Evolutionary conservation across 1,140 invertebrate species (phyloP).

Genomic region (Caenorhabditis latens): DNA sequence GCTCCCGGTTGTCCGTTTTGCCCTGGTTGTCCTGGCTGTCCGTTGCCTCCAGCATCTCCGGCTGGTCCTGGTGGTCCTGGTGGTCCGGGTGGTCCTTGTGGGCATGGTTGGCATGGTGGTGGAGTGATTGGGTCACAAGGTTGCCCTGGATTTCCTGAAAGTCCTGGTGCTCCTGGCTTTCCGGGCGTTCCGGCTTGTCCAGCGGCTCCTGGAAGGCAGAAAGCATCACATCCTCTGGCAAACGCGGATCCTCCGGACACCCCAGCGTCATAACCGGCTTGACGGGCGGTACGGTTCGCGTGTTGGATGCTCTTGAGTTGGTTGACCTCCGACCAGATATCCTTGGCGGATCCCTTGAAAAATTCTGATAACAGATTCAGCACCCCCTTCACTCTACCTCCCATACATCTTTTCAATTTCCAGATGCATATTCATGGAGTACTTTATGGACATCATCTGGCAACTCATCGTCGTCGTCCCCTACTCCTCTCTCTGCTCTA

Average conservation of each 20-base stretch:
- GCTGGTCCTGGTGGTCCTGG: constrained; percentile 65
- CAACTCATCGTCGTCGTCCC: not conserved
- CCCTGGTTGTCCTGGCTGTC: constrained; percentile 64
- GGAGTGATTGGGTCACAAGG: constrained; percentile 68
- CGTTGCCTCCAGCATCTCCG: constrained; percentile 64
- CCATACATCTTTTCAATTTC: too few relatives aligned
- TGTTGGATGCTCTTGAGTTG: constrained; percentile 60
- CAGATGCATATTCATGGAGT: constrained; percentile 17
- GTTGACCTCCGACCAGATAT: constrained; percentile 52
- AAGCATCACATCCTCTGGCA: constrained; percentile 62
- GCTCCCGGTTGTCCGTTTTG: constrained; percentile 64
- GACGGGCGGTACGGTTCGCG: constrained; percentile 60
- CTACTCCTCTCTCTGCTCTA: not conserved
- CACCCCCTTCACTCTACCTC: too few relatives aligned
- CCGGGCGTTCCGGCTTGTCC: constrained; percentile 67
- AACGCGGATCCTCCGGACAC: constrained; percentile 31
- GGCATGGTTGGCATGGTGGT: constrained; percentile 67
- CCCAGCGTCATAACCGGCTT: constrained; percentile 51
- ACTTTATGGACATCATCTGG: constrained; percentile 21
- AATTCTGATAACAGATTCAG: too few relatives aligned
- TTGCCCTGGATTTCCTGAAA: constrained; percentile 66
- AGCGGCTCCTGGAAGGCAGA: constrained; percentile 62
- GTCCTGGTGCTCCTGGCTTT: constrained; percentile 69
- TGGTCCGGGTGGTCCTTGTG: constrained; percentile 64
- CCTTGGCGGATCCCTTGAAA: constrained; percentile 60